A percentile compares a stretch with the other conserved stretches of the same genome.
Evolutionary conservation across 1,140 invertebrate species (phyloP).

Genomic region (Drosophila santomea): DNA sequence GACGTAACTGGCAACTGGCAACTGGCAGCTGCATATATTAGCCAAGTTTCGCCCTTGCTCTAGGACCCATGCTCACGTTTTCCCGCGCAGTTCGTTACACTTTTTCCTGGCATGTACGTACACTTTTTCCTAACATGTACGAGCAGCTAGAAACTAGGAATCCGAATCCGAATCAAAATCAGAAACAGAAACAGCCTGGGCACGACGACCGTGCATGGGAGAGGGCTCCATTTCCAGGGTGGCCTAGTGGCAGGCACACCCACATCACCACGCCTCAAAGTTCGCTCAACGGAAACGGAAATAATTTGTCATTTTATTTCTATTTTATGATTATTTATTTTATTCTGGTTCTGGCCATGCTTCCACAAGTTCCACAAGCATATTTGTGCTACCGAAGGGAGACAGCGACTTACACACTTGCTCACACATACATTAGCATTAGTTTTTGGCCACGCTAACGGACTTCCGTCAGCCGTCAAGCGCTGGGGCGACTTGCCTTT

Average conservation of each 20-base stretch:
- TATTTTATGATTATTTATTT: constrained; percentile 71
- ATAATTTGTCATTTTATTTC: constrained; percentile 71
- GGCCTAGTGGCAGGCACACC: not conserved
- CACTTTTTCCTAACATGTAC: constrained; percentile 6
- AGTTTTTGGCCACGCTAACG: constrained; percentile 46
- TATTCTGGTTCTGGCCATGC: constrained; percentile 31
- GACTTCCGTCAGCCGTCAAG: constrained; percentile 45
- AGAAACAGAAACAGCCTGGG: too few relatives aligned
- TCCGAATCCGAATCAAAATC: too few relatives aligned
- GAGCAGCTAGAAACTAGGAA: not conserved
- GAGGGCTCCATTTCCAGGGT: too few relatives aligned
- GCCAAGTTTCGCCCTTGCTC: constrained; percentile 11
- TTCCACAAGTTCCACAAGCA: constrained; percentile 3
- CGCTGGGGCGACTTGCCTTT: constrained; percentile 18
- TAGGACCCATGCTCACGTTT: not conserved
- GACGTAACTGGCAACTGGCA: constrained; percentile 5
- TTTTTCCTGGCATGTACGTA: constrained; percentile 13
- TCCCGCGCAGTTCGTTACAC: constrained; percentile 11
- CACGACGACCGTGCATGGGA: too few relatives aligned
- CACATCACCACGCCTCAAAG: constrained; percentile 10
- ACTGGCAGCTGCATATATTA: constrained; percentile 45
- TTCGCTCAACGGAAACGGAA: constrained; percentile 62
- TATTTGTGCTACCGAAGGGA: not conserved
- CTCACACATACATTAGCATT: constrained; percentile 62
- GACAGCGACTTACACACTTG: constrained; percentile 9